Evolutionary conservation across 2,113 vertebrate species (phyloP).

Genomic region (Macquaria ambigua): DNA sequence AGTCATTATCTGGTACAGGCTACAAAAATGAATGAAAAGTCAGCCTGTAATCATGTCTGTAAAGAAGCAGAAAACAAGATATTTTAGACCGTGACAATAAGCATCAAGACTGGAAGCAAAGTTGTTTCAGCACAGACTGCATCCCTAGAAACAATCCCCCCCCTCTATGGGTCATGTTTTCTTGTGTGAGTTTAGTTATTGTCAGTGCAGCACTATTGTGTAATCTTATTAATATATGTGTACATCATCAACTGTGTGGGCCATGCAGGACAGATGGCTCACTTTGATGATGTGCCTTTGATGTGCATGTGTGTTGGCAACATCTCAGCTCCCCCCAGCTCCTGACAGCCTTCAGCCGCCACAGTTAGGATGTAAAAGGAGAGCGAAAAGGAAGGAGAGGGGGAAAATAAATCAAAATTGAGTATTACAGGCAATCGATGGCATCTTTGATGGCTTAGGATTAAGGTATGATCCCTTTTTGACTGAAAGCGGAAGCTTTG

Average conservation of each 20-base stretch:
- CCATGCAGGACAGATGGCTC: slow-evolving; percentile 65
- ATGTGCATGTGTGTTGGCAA: slow-evolving; percentile 63
- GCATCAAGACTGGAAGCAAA: background rate
- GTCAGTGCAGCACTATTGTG: background rate
- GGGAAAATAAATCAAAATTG: slow-evolving; percentile 9
- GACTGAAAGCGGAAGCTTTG: slow-evolving; percentile 42
- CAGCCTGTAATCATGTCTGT: background rate
- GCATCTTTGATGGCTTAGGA: slow-evolving; percentile 49
- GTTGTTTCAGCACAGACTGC: background rate
- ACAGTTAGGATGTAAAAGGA: slow-evolving; percentile 38
- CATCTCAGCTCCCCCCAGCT: slow-evolving; percentile 28
- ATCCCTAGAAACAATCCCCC: background rate
- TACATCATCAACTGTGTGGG: slow-evolving; percentile 24
- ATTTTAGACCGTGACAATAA: background rate
- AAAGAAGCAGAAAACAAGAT: background rate
- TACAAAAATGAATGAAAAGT: background rate
- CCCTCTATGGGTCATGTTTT: background rate
- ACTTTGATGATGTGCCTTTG: slow-evolving; percentile 70
- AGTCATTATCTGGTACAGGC: background rate
- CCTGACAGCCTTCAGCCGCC: slow-evolving; percentile 57
- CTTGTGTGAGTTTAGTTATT: background rate
- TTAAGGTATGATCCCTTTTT: slow-evolving; percentile 52
- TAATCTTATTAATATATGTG: slow-evolving; percentile 21
- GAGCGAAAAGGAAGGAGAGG: background rate
- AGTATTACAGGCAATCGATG: slow-evolving; percentile 38